A percentile compares a stretch with the other conserved stretches of the same genome.
Evolutionary conservation across 2,113 vertebrate species (phyloP).

Genomic region (Urocitellus parryii): DNA sequence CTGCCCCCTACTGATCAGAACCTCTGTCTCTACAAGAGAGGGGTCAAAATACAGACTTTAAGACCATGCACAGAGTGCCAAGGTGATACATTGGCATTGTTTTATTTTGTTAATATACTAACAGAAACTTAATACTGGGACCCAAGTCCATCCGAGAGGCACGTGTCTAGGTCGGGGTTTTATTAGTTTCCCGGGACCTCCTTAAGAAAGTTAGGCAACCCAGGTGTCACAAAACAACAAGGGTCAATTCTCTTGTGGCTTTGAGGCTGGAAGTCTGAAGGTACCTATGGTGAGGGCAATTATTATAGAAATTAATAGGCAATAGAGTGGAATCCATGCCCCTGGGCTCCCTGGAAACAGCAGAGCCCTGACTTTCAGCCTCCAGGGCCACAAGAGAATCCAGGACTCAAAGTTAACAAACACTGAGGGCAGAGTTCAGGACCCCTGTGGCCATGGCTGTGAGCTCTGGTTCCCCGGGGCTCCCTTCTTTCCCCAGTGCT

Average conservation of each 20-base stretch:
- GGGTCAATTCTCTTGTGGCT: background rate
- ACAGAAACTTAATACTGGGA: background rate
- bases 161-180: rapidly evolving
- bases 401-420: background rate
- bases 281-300: no score
- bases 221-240: background rate
- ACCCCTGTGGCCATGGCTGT: no score
- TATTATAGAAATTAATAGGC: no score
- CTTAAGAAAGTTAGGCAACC: no score
- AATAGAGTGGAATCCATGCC: no score
- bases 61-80: background rate
- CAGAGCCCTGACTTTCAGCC: no score
- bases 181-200: background rate
- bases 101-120: background rate
- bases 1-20: no score
- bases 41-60: background rate
- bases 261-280: background rate
- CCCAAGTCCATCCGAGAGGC: background rate
- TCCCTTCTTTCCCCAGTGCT: background rate
- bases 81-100: no score
- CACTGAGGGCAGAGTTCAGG: background rate
- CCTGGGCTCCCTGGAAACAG: no score
- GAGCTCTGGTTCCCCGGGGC: no score
- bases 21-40: background rate
- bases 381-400: no score